Base-by-base conservation (phyloP, 2,888 invertebrate species). In the Clanis bilineata region DNA sequence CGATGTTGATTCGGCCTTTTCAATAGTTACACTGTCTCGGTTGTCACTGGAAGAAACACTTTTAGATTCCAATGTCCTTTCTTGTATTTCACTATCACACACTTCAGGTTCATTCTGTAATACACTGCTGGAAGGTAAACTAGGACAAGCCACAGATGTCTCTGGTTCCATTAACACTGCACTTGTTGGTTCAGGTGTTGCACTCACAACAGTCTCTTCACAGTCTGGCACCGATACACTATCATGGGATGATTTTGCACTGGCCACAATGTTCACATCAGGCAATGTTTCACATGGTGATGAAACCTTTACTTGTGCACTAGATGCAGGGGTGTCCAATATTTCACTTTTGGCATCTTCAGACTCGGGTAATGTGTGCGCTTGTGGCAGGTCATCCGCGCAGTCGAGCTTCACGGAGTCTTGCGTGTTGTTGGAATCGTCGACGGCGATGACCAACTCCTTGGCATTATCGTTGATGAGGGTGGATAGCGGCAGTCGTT, bases 1-100 rank as follows among this genome's bases (percentile, higher is more conserved):
- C 66, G 90, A 91, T 38, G 92, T 90, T 65, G 91, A 89, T 79
- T 92, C 90, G 59, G 86, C 91, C 85, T 84, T 88, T 83, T 88
- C 91, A 68, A 90, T 83, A 75, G 81, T 85, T 68, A 91, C 83
- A 83, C 80, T 86, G 82, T 89, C 88, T 68, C 80, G 76, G 72
- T 68, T 85, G 78, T 86, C 91, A 90, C 91, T 89, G 72, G 90
- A 90, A 66, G 86, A 81, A 64, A 85, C 88, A 85, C 80, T 83
- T 74, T 90, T 90, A 62, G 9, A 10, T 1, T 36, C 12, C 3
- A 88, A 77, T 86, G 90, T 91, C 80, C 88, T 81, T 69, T 85
- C 83, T 74, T 77, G 76, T 64, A 72, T 64, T 74, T 81, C 80
- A 83, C 83, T 77, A 66, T 77, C 83, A 83, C 78, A 83, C 67